These are phyloP conservation scores for Erebia aethiops DNA, from an alignment of 2,888 invertebrate species.

Conservation along the genomic window DNA sequence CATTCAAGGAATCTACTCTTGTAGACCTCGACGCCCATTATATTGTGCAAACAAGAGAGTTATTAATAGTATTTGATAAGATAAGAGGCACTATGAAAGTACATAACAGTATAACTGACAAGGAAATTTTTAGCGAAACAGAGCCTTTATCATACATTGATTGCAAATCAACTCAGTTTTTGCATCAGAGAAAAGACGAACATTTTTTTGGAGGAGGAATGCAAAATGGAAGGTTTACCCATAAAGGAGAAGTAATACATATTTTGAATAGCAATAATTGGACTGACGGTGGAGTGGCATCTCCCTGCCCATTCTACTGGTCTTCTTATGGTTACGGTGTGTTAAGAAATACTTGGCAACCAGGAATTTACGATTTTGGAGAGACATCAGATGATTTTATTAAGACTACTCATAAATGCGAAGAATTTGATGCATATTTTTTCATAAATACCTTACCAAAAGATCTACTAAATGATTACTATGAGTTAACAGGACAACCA, in stretches of 20 bases:
- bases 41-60: slow-evolving; percentile 59
- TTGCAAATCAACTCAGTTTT: slow-evolving; percentile 54
- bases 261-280: slow-evolving; percentile 70
- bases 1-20: slow-evolving; percentile 58
- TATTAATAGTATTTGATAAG: slow-evolving; percentile 64
- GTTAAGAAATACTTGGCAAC: slow-evolving; percentile 72
- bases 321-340: slow-evolving; percentile 71
- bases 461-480: slow-evolving; percentile 69
- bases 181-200: slow-evolving; percentile 59
- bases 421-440: slow-evolving; percentile 68
- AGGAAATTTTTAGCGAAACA: slow-evolving; percentile 61
- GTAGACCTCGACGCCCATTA: slow-evolving; percentile 50
- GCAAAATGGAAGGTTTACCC: slow-evolving; percentile 75
- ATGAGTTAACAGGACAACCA: slow-evolving; percentile 69
- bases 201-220: slow-evolving; percentile 75
- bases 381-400: slow-evolving; percentile 45
- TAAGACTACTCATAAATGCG: slow-evolving; percentile 55
- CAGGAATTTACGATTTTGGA: slow-evolving; percentile 70
- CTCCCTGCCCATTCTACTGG: slow-evolving; percentile 76
- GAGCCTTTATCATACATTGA: slow-evolving; percentile 57
- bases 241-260: slow-evolving; percentile 65
- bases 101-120: slow-evolving; percentile 58
- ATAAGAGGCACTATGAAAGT: slow-evolving; percentile 59
- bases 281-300: slow-evolving; percentile 69
- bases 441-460: slow-evolving; percentile 61